Percentiles rank a stretch among this genome's conserved stretches.
Evolutionary conservation across 1,140 invertebrate species (phyloP).

Genomic region (Trichonephila clavipes): DNA sequence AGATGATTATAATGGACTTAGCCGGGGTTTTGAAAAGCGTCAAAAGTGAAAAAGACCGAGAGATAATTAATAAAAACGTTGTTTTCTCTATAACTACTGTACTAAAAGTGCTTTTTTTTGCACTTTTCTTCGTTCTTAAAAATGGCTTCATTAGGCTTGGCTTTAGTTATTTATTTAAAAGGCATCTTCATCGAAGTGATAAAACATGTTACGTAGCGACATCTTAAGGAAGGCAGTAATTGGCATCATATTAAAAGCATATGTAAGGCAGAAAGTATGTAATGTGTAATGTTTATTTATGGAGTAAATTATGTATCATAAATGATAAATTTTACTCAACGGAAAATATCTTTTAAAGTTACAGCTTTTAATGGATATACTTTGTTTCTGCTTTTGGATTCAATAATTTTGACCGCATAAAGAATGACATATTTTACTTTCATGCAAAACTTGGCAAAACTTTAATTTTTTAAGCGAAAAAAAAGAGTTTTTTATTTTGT

Average conservation of each 20-base stretch:
- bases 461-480: too few relatives aligned
- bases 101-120: background rate
- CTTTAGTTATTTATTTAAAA: slow-evolving; percentile 15
- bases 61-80: slow-evolving; percentile 46
- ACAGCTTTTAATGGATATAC: too few relatives aligned
- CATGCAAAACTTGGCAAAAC: too few relatives aligned
- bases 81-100: background rate
- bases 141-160: background rate
- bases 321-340: too few relatives aligned
- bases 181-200: background rate
- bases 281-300: background rate
- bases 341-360: too few relatives aligned
- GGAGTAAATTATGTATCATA: background rate
- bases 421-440: too few relatives aligned
- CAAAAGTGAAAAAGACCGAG: background rate
- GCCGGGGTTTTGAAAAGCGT: slow-evolving; percentile 24
- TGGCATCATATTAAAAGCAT: background rate
- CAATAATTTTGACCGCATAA: too few relatives aligned
- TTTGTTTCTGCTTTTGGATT: too few relatives aligned
- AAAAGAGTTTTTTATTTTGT: too few relatives aligned
- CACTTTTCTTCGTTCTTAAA: slow-evolving; percentile 4
- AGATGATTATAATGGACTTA: slow-evolving; percentile 36
- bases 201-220: background rate
- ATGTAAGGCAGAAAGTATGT: background rate
- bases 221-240: background rate